Conservation (phyloP, 2,888 invertebrate genomes). For the Leptinotarsa rubiginosa region DNA sequence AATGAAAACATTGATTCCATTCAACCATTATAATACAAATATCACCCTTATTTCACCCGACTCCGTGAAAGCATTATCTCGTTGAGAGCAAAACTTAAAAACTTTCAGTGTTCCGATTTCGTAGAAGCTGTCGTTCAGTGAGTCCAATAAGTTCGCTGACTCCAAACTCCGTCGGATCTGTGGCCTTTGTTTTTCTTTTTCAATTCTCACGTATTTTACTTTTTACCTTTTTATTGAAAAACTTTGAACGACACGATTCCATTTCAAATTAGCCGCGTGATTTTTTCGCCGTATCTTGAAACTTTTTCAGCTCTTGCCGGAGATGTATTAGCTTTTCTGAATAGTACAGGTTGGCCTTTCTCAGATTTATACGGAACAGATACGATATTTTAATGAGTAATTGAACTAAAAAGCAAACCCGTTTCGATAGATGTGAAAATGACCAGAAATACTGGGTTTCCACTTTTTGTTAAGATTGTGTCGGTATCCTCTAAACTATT, state of each 20-base stretch:
- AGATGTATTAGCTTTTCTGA: not conserved
- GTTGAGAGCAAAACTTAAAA: constrained; percentile 7
- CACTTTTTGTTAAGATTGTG: no score
- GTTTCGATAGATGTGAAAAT: no score
- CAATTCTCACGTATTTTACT: constrained; percentile 42
- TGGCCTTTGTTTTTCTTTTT: constrained; percentile 47
- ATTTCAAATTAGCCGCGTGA: constrained; percentile 34
- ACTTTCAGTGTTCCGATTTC: constrained; percentile 27
- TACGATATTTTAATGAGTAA: no score
- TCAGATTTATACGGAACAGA: no score
- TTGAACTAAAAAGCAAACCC: no score
- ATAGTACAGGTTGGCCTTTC: no score
- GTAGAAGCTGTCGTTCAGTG: constrained; percentile 28
- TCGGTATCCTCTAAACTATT: no score
- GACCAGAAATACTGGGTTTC: no score
- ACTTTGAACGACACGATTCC: constrained; percentile 35
- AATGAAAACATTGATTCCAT: not conserved
- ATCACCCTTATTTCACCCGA: not conserved
- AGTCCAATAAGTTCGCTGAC: constrained; percentile 31
- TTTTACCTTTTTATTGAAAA: constrained; percentile 43
- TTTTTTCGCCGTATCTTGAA: constrained; percentile 15
- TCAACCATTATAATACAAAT: not conserved
- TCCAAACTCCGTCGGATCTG: constrained; percentile 39
- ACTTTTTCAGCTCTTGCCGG: not conserved
- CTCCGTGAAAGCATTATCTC: constrained; percentile 18